These are phyloP conservation scores for Pygmarrhopalites habei DNA, from an alignment of 1,140 invertebrate species.

Conservation along the genomic window DNA sequence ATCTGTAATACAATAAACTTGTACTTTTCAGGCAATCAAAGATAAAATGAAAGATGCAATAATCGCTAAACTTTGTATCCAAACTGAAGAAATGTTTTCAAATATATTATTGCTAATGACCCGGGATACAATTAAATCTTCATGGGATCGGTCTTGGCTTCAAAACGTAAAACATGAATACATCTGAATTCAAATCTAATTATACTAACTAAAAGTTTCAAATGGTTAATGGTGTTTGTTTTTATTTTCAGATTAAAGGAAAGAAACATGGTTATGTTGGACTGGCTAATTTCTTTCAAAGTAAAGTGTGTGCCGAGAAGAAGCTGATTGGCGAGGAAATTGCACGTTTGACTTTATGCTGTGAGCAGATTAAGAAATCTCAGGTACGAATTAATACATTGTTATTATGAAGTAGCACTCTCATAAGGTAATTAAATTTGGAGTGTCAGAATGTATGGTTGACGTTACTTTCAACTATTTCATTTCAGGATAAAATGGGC, in stretches of 20 bases:
- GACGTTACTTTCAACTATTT: no score
- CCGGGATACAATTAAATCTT: constrained; percentile 67
- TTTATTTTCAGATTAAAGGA: constrained; percentile 56
- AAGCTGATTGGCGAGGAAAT: constrained; percentile 91
- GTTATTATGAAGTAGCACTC: no score
- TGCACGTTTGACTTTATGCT: constrained; percentile 57
- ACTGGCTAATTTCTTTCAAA: constrained; percentile 82
- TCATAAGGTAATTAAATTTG: no score
- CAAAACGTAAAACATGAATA: constrained; percentile 50
- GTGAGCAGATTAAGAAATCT: constrained; percentile 67
- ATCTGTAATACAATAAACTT: no score
- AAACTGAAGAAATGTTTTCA: constrained; percentile 86
- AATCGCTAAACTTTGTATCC: constrained; percentile 83
- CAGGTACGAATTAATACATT: no score
- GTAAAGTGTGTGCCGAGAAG: constrained; percentile 66
- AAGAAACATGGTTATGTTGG: constrained; percentile 84
- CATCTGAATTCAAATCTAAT: neutral
- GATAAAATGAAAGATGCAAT: constrained; percentile 66
- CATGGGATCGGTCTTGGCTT: constrained; percentile 88
- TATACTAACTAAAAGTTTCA: neutral
- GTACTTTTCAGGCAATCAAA: constrained; percentile 85
- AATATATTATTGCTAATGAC: constrained; percentile 83
- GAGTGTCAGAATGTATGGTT: no score
- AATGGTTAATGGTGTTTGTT: neutral
- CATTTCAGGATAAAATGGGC: constrained; percentile 54